Conservation (phyloP, 2,888 invertebrate genomes). For the Cremastinae sp. region DNA sequence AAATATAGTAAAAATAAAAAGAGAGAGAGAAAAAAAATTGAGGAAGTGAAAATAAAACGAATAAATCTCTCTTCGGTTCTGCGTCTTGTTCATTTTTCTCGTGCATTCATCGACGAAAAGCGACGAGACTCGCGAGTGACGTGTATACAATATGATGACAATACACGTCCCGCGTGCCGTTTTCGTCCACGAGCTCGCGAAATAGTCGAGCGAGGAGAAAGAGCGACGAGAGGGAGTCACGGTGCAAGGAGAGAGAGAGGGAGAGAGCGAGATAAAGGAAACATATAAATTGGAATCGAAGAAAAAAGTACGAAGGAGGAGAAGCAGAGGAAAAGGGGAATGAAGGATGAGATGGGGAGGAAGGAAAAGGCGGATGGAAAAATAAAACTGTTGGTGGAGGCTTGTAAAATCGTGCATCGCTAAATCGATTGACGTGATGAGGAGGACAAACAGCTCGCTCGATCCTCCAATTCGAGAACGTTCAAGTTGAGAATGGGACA, state of each 20-base stretch:
- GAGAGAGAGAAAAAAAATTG: background rate
- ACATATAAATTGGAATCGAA: no score
- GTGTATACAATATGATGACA: slow-evolving; percentile 14
- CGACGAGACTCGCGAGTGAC: slow-evolving; percentile 25
- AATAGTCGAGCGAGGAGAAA: slow-evolving; percentile 25
- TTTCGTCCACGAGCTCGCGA: slow-evolving; percentile 7
- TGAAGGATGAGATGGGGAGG: no score
- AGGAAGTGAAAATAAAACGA: background rate
- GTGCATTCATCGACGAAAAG: slow-evolving; percentile 21
- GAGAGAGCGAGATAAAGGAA: no score
- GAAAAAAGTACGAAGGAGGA: no score
- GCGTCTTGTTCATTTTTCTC: background rate
- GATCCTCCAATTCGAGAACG: slow-evolving; percentile 2
- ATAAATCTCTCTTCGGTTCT: background rate
- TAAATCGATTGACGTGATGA: slow-evolving; percentile 51
- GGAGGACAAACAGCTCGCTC: slow-evolving; percentile 19
- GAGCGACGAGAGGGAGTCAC: no score
- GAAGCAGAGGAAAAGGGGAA: no score
- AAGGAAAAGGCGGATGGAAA: background rate
- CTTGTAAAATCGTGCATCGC: background rate
- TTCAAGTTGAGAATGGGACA: background rate
- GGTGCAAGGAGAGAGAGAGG: no score
- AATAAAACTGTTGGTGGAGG: background rate
- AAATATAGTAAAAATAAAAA: no score
- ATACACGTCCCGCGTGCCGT: slow-evolving; percentile 8